phyloP scores from a whole-genome alignment of 1,140 invertebrate genomes.

The Gryon sp. region DNA sequence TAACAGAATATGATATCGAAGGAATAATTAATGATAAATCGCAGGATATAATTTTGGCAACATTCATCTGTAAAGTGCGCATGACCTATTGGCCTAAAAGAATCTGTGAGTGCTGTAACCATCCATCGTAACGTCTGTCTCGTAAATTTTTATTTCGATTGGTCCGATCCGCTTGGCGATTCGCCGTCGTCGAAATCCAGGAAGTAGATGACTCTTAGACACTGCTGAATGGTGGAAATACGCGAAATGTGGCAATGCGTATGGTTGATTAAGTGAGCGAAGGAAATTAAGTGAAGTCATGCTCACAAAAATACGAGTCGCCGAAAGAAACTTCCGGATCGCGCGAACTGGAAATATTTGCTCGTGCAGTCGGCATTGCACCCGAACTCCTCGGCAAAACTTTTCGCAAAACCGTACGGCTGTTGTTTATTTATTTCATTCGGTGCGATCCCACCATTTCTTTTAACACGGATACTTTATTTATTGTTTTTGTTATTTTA shows the following conservation, averaged over 20 bases:
- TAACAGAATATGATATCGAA: too few relatives aligned
- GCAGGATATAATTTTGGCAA: constrained; percentile 54
- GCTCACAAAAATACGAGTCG: constrained; percentile 61
- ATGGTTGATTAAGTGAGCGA: constrained; percentile 56
- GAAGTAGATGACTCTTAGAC: constrained; percentile 54
- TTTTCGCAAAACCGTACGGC: constrained; percentile 24
- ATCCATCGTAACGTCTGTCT: constrained; percentile 66
- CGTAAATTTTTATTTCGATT: constrained; percentile 73
- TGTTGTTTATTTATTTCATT: constrained; percentile 59
- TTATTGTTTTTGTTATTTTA: constrained; percentile 52
- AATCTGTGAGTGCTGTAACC: constrained; percentile 60
- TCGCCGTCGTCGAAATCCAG: constrained; percentile 66
- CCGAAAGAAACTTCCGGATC: constrained; percentile 59
- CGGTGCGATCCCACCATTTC: constrained; percentile 23
- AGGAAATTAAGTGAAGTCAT: constrained; percentile 64
- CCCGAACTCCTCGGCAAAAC: constrained; percentile 9
- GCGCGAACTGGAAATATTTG: constrained; percentile 53
- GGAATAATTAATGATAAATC: constrained; percentile 66
- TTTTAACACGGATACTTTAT: constrained; percentile 51
- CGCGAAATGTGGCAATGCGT: constrained; percentile 35
- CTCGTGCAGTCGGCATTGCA: constrained; percentile 10
- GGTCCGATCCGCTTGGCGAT: constrained; percentile 68
- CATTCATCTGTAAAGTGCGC: constrained; percentile 58
- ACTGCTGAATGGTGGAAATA: constrained; percentile 57
- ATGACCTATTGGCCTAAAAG: constrained; percentile 74